These are phyloP conservation scores for Collichthys lucidus DNA, from an alignment of 2,113 vertebrate species.

Conservation along the genomic window DNA sequence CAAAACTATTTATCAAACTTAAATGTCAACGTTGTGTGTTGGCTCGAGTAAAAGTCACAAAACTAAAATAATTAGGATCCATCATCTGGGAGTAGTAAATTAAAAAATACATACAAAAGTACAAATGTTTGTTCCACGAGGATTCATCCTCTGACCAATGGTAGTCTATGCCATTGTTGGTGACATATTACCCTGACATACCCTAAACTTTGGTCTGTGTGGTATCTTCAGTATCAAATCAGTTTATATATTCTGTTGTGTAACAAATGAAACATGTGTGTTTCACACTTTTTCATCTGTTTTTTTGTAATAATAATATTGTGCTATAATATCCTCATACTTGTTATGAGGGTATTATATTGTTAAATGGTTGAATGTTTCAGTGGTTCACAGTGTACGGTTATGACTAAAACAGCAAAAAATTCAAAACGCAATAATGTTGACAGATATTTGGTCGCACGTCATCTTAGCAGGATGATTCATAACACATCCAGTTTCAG, in stretches of 20 bases:
- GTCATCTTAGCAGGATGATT: neutral
- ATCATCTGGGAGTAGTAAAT: neutral
- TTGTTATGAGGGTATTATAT: too few species aligned
- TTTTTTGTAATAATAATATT: too few species aligned
- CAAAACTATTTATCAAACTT: too few species aligned
- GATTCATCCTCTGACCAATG: neutral
- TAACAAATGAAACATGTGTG: neutral
- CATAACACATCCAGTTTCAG: neutral
- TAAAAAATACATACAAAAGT: neutral
- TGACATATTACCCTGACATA: neutral
- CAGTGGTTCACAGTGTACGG: neutral
- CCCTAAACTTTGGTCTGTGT: too few species aligned
- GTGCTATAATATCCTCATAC: too few species aligned
- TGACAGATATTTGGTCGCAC: constrained; percentile 2
- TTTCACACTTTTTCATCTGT: too few species aligned
- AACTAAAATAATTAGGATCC: neutral
- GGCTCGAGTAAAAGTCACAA: neutral
- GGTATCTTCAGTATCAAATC: too few species aligned
- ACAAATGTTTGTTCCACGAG: too few species aligned
- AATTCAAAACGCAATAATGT: neutral
- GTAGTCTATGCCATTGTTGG: neutral
- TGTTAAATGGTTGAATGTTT: too few species aligned
- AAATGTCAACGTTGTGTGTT: neutral
- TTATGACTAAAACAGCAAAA: neutral
- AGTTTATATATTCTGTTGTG: neutral